A percentile compares a stretch with the other conserved stretches of the same genome.
Conservation (phyloP, 2,113 vertebrate genomes). For the Beaufortia kweichowensis region DNA sequence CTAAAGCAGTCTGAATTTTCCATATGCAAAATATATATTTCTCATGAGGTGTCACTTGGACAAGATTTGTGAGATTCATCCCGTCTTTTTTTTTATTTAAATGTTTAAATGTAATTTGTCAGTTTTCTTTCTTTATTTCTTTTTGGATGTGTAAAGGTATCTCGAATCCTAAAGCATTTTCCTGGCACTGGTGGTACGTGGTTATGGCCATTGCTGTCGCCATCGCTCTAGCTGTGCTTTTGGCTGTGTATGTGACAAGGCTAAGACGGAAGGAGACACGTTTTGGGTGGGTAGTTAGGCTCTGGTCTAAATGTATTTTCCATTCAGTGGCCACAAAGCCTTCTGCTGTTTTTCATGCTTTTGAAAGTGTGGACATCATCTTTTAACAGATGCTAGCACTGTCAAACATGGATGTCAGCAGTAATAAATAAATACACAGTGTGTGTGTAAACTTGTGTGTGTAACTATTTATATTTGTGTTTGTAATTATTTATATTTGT, state of each 20-base stretch:
- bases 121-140: constrained; percentile 18
- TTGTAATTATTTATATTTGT: constrained; percentile 7
- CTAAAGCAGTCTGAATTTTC: too few relatives aligned
- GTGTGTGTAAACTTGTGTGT: constrained; percentile 34
- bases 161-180: constrained; percentile 66
- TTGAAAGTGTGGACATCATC: too few relatives aligned
- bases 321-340: too few relatives aligned
- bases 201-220: constrained; percentile 79
- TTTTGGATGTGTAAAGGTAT: constrained; percentile 47
- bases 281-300: constrained; percentile 78
- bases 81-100: neutral
- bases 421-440: neutral
- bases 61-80: neutral
- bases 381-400: neutral
- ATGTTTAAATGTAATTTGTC: too few relatives aligned
- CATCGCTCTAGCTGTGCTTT: constrained; percentile 73
- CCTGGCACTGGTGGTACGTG: constrained; percentile 93
- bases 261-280: constrained; percentile 85
- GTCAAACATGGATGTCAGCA: neutral
- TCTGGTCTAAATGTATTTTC: neutral
- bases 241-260: constrained; percentile 80
- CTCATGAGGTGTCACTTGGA: too few relatives aligned
- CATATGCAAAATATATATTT: too few relatives aligned
- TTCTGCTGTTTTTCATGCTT: too few relatives aligned
- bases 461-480: constrained; percentile 22